Evolutionary conservation across 2,888 invertebrate genomes (phyloP), one percentile per base, ranked within the genome.

Genomic region (Zootermopsis nevadensis): DNA sequence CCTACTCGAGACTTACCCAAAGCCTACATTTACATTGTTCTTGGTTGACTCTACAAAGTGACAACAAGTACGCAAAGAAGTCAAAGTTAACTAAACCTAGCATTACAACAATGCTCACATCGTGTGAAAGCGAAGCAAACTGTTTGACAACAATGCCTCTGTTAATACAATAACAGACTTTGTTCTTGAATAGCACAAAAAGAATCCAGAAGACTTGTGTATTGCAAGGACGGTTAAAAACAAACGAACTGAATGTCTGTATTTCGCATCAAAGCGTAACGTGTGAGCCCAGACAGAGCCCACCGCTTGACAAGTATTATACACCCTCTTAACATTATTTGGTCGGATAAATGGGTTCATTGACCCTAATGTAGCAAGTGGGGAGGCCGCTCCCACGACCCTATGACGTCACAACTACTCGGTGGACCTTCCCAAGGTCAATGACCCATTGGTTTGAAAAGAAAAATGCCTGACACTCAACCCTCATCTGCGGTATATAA

Each of bases 341-440:
- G 30, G 66, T 42, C 31, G 77, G 81, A 81, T 77, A 83, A 81
- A 83, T 83, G 83, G 81, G 83, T 83, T 83, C 83, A 72, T 83
- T 83, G 83, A 83, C 83, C 81, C n/a, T 48, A 77, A 66, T 38
- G 82, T 69, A 66, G 74, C 83, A 77, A 84, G 84, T 83, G 82
- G 84, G 83, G 85, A 83, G 84, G 85, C 84, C 83, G 84, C 82
- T 85, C 85, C 85, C 84, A 85, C 85, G 85, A 84, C 85, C 84
- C 79, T 77, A 79, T 84, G 85, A 84, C 84, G 84, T 84, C 84
- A 84, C 82, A 42, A n/a, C 82, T 66, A 31, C 77, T 77, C 77
- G 77, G 77, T 79, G 79, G 79, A 79, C 60, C 66, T 79, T 33
- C 24, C 60, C 60, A 66, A 79, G 79, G 79, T 79, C 79, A 79